Evolutionary conservation across 35 echinoderm and acorn worm species (phyloP), one percentile per base, ranked within the genome.

Genomic region (Antedon bifida): DNA sequence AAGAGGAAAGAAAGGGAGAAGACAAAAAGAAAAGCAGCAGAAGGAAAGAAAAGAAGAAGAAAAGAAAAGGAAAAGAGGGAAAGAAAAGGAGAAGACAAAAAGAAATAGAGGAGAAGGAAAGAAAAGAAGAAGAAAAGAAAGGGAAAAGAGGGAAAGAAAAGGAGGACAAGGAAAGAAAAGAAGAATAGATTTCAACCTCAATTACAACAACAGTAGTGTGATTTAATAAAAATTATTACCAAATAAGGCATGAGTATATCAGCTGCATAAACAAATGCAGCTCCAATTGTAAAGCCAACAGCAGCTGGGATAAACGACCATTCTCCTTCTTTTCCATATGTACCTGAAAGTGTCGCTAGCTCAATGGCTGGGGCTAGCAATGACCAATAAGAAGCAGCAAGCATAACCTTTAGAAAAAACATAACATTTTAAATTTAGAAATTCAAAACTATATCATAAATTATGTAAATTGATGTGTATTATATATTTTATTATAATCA

Each of bases 301-400:
- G 87, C 94, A 21, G 79, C 90, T 0, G 91, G 91, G 16, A 99
- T 32, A 55, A 92, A 86, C 34, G 94, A 80, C 84, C 85, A 92
- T 79, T 92, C 73, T 30, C 81, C 87, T 0, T 91, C 81, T 30
- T 39, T 34, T 9, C 86, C 86, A 74, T 87, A 88, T 11, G 33
- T 82, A 56, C 91, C 88, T 12, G 91, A 85, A 17, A 39, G n/a
- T 56, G 88, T 78, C 23, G 94, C 91, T 74, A 93, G 78, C 79
- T 99, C 95, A 44, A 99, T 92, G 11, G 95, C 88, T 80, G 95
- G 95, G 0, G 95, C 90, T 31, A 99, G 87, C 21, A 99, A 81
- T 14, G 90, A 93, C 95, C 95, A 99, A 35, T 93, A 99, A 0
- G 90, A 93, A 17, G 95, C 95, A 29, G 95, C 95, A 76, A 99